Base-by-base conservation (phyloP, 1,140 invertebrate species). In the Leguminivora glycinivorella region DNA sequence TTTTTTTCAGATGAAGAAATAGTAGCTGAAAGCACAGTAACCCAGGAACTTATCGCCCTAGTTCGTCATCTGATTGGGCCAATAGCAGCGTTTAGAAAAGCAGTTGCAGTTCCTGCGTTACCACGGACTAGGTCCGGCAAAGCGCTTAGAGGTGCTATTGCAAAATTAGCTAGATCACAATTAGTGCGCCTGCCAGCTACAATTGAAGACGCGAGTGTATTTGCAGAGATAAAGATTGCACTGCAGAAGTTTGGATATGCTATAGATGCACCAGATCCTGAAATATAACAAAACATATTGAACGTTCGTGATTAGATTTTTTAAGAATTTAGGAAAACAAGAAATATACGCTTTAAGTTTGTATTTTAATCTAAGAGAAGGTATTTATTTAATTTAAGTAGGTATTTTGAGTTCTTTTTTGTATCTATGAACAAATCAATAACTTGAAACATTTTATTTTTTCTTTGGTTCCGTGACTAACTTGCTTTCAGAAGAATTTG, bases 161-260 rank as follows among this genome's bases (percentile, higher is more conserved):
- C 96, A 0, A 95, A 96, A 77, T 92, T 98, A 73, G 97, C 97
- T 0, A 93, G 94, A 43, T 96, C 96, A 7, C 96, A 97, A 87
- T 85, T 89, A 25, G 94, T 97, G 0, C 94, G 95, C 89, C 94
- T 98, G 83, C 95, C 97, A 56, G 94, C 95, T 2, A 98, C 97
- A 0, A 97, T 98, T 68, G 97, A 98, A 91, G 97, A 98, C 92
- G 93, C 96, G 17, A 94, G 92, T 67, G 96, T 98, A 0, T 98
- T 97, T 81, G 91, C 88, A 3, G 95, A 96, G 81, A 95, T 97
- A 56, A 95, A 95, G 79, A 80, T 92, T 29, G 95, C 94, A 2
- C 88, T 98, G 68, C 95, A 96, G 80, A 95, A 95, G 80, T 86
- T 96, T 56, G 96, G 96, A 3, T 96, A 95, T 78, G 95, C 95